Evolutionary conservation across 2,797 vertebrate species (phyloP), one percentile per base, ranked within the genome.

Genomic region (Micrastur ruficollis): DNA sequence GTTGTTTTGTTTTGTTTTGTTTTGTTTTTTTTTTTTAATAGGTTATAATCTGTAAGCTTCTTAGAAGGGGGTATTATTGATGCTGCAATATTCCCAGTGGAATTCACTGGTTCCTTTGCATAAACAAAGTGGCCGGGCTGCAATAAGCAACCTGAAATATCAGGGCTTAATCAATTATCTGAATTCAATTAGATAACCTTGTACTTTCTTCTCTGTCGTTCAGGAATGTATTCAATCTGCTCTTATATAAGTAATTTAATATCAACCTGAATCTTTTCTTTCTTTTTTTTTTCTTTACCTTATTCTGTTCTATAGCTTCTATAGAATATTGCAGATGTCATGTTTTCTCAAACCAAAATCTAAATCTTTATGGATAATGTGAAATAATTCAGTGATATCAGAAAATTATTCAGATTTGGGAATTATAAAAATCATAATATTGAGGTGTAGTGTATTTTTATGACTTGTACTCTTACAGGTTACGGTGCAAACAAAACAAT

Each of bases 181-280:
- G 81, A n/a, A 86, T 84, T 53, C 8, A 52, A 72, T 79, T 44
- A 44, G 34, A 75, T 75, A 26, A 63, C 31, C 40, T 89, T 90
- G 20, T 59, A 40, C 9, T 83, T 90, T 71, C 31, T 70, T 44
- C 29, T 82, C 11, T 86, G 14, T 55, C 52, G 73, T 90, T 46
- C 68, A 86, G 27, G 22, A 88, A 67, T 15, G 2, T 42, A 44
- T 67, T 71, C 55, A 63, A 71, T 66, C 73, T 93, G 5, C 1
- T 71, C 1, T 78, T 81, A 27, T 4, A 47, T 6, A 49, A 8
- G 11, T 4, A 76, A 13, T n/a, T 58, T 49, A 50, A 52, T 58
- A 74, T 59, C 10, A 52, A 6, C 27, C 7, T 20, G 3, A 82
- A 3, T 14, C 0, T 25, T 56, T 12, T 34, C 9, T 3, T 1